phyloP scores from a whole-genome alignment of 2,113 vertebrate genomes.

The Hyaena hyaena region DNA sequence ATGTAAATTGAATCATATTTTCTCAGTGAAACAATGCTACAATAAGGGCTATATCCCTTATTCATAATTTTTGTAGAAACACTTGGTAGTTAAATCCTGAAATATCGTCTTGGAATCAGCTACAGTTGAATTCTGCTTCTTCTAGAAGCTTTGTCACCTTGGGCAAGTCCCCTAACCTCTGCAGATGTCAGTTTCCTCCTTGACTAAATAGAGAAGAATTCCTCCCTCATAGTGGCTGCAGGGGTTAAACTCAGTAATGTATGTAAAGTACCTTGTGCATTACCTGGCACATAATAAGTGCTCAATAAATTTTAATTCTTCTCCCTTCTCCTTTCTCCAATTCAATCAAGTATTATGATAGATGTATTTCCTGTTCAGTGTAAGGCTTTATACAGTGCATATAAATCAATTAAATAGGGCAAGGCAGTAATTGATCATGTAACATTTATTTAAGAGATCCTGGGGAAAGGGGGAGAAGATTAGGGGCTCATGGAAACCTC shows the following conservation, averaged over 20 bases:
- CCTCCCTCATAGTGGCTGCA: not conserved
- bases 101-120: not conserved
- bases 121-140: not conserved
- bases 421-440: slow-evolving; percentile 68
- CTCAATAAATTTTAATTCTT: slow-evolving; percentile 75
- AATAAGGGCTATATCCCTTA: not conserved
- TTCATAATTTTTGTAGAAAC: not conserved
- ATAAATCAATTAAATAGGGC: slow-evolving; percentile 80
- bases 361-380: slow-evolving; percentile 66
- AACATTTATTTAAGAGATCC: slow-evolving; percentile 76
- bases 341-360: slow-evolving; percentile 72
- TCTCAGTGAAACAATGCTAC: not conserved
- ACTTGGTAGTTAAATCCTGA: not conserved
- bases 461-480: not conserved
- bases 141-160: not conserved
- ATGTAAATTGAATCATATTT: not conserved
- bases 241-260: not conserved
- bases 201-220: not conserved
- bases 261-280: not conserved
- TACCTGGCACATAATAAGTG: slow-evolving; percentile 73
- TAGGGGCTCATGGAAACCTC: not conserved
- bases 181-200: not conserved
- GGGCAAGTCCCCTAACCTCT: not conserved
- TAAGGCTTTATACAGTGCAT: slow-evolving; percentile 75
- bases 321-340: slow-evolving; percentile 61